Evolutionary conservation across 2,888 invertebrate genomes (phyloP).

Genomic region (Galeruca laticollis): DNA sequence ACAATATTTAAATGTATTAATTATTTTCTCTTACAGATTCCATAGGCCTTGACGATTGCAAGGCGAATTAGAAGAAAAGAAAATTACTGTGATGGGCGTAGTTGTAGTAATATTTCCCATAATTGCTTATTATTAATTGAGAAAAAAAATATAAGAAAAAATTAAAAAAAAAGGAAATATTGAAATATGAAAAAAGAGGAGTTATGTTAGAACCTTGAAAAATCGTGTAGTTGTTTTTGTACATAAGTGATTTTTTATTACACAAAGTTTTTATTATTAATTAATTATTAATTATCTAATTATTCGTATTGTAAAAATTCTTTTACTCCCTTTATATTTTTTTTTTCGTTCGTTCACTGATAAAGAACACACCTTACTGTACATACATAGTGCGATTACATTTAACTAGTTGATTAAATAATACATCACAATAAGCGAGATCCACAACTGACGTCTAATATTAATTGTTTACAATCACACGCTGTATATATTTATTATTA

Average conservation of each 20-base stretch:
- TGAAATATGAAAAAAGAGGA: constrained; percentile 27
- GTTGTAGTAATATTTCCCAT: constrained; percentile 65
- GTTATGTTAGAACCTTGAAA: constrained; percentile 42
- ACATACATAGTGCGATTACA: constrained; percentile 56
- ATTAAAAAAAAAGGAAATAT: constrained; percentile 25
- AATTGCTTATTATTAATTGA: constrained; percentile 58
- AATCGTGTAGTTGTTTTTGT: constrained; percentile 61
- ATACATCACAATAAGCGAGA: constrained; percentile 48
- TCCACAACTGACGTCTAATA: constrained; percentile 19
- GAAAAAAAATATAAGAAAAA: constrained; percentile 38
- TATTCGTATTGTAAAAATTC: constrained; percentile 58
- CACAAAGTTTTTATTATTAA: constrained; percentile 56
- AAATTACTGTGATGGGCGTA: constrained; percentile 68
- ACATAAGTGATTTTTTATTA: constrained; percentile 66
- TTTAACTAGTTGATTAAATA: constrained; percentile 45
- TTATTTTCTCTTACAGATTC: constrained; percentile 70
- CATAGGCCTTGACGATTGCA: constrained; percentile 84
- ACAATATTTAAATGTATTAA: constrained; percentile 9
- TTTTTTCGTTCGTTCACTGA: constrained; percentile 26
- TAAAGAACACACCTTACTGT: constrained; percentile 54
- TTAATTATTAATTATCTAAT: constrained; percentile 45
- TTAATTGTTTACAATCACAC: no score
- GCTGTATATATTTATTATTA: no score
- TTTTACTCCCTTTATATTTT: constrained; percentile 44
- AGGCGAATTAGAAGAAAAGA: constrained; percentile 68